Evolutionary conservation across 2,888 invertebrate genomes (phyloP).

Genomic region (Epiperipatus broadwayi): DNA sequence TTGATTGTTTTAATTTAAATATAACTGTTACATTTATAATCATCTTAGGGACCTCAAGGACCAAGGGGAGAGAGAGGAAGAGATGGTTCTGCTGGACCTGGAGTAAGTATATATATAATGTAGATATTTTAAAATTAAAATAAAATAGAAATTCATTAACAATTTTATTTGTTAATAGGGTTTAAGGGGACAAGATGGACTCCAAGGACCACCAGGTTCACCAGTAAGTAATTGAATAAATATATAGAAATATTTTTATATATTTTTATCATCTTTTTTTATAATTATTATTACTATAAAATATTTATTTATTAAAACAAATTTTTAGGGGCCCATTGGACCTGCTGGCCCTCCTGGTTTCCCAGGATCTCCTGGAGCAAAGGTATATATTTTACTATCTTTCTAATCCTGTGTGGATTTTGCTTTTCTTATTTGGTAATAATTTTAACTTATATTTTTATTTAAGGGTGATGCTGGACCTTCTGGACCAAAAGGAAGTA

Average conservation of each 20-base stretch:
- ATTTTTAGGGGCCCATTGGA: constrained; percentile 48
- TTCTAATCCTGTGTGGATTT: too few relatives aligned
- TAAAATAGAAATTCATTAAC: constrained; percentile 7
- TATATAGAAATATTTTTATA: background rate
- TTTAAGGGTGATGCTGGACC: constrained; percentile 59
- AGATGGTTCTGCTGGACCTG: constrained; percentile 53
- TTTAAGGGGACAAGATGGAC: constrained; percentile 55
- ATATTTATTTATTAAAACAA: too few relatives aligned
- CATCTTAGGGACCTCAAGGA: constrained; percentile 48
- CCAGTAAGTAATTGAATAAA: constrained; percentile 35
- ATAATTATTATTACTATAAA: too few relatives aligned
- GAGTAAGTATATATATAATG: constrained; percentile 22
- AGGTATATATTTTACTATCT: too few relatives aligned
- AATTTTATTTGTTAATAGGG: constrained; percentile 30
- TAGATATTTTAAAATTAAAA: background rate
- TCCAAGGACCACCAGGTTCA: constrained; percentile 52
- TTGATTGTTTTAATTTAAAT: too few relatives aligned
- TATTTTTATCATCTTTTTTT: too few relatives aligned
- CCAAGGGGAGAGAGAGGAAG: constrained; percentile 63
- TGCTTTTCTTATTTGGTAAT: too few relatives aligned
- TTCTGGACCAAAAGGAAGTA: constrained; percentile 55
- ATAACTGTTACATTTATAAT: constrained; percentile 7
- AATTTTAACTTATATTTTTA: too few relatives aligned
- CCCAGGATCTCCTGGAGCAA: constrained; percentile 56
- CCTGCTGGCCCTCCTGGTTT: constrained; percentile 68